These are phyloP conservation scores for Heliconius himera DNA, from an alignment of 1,140 invertebrate genomes.

Conservation along the genomic window DNA sequence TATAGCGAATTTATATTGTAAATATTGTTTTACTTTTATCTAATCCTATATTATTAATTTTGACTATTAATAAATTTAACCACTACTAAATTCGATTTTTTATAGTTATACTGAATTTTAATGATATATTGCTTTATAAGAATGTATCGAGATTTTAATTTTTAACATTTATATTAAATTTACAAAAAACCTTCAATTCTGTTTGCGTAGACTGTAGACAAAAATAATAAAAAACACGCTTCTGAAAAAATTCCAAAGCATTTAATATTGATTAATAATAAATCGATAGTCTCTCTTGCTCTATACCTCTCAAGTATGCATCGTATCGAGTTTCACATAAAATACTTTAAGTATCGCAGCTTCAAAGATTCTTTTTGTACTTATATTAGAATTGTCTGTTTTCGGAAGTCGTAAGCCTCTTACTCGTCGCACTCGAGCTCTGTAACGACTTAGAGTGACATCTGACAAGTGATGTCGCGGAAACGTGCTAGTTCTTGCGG, in stretches of 20 bases:
- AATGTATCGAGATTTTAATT: too few species aligned
- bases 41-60: too few species aligned
- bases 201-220: too few species aligned
- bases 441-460: not conserved
- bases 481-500: constrained; percentile 13
- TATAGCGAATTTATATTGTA: not conserved
- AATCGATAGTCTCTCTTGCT: not conserved
- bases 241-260: not conserved
- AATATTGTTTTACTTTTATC: not conserved
- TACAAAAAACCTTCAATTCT: not conserved
- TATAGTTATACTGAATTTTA: not conserved
- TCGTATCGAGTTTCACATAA: not conserved
- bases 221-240: too few species aligned
- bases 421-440: constrained; percentile 16
- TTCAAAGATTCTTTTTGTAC: constrained; percentile 11
- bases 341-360: not conserved
- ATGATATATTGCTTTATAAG: too few species aligned
- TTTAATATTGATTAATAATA: not conserved
- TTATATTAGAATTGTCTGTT: constrained; percentile 16
- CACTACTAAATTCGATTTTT: not conserved
- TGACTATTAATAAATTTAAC: too few species aligned
- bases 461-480: constrained; percentile 20
- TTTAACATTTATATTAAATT: not conserved
- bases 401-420: constrained; percentile 16
- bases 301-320: not conserved